Evolutionary conservation across 2,888 invertebrate species (phyloP).

Genomic region (Hypsopygia costalis): DNA sequence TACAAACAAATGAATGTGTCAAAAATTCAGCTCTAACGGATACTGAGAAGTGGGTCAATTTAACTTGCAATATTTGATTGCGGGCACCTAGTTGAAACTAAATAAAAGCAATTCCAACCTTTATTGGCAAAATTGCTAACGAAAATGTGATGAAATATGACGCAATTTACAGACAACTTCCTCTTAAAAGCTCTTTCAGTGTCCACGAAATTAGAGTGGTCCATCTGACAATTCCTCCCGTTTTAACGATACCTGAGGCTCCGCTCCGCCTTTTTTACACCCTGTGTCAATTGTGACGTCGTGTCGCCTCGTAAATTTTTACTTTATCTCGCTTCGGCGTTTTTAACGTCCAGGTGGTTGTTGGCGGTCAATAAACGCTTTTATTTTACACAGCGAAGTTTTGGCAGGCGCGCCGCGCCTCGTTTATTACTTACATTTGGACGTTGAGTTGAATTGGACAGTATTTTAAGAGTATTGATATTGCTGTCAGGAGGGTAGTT

Average conservation of each 20-base stretch:
- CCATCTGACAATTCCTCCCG: conserved; percentile 15
- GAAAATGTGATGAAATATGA: no score
- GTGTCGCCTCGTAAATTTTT: conserved; percentile 60
- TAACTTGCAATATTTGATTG: no score
- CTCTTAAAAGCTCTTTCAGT: conserved; percentile 8
- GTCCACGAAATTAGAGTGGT: conserved; percentile 4
- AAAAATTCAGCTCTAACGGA: no score
- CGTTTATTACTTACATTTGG: conserved; percentile 4
- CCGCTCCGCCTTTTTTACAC: conserved; percentile 28
- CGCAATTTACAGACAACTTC: no score
- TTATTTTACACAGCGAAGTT: conserved; percentile 19
- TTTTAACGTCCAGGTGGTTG: conserved; percentile 32
- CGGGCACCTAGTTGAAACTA: no score
- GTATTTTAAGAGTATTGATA: not conserved
- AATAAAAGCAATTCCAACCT: no score
- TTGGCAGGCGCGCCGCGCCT: not conserved
- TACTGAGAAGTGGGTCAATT: no score
- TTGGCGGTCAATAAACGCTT: conserved; percentile 30
- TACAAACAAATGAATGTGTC: no score
- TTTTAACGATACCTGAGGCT: conserved; percentile 41
- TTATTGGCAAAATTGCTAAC: no score
- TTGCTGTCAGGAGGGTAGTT: conserved; percentile 1
- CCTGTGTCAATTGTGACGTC: conserved; percentile 47
- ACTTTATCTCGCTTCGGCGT: conserved; percentile 43
- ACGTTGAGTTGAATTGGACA: not conserved